Evolutionary conservation across 1,140 invertebrate species (phyloP), one percentile per base, ranked within the genome.

Genomic region (Papilio polyxenes): DNA sequence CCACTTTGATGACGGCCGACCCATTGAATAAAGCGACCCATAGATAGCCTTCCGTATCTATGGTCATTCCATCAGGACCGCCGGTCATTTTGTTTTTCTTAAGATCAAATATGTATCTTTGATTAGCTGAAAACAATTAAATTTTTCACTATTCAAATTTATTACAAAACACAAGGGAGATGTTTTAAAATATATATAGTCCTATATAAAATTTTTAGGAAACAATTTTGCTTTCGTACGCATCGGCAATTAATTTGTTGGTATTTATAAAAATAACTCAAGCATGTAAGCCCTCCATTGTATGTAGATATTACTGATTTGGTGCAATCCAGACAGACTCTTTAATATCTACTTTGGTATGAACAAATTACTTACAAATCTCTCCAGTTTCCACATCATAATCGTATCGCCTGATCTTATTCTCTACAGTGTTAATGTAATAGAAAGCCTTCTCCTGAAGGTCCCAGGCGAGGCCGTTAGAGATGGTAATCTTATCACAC

Each of bases 381-480:
- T 95, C 95, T 51, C 97, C 97, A 5, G 94, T 96, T 0, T 95
- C 92, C 2, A 96, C 94, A 86, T 98, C 95, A 86, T 96, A 98
- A 88, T 98, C 96, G 85, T 97, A 98, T 59, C 95, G 95, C 65
- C 96, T 95, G 23, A 98, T 95, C 85, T 96, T 95, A 48, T 90
- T 89, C 2, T 96, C 96, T 5, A 95, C 90, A 1, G 97, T 96
- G 88, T 98, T 97, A 11, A 97, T 97, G 88, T 97, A 98, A 89
- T 97, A 98, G 90, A 98, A 96, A 62, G 96, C 96, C 53, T 96
- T 96, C 82, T 96, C 95, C 81, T 96, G 95, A 15, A 94, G 88
- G 85, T 96, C 96, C 98, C 98, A 98, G 0, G 96, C 96, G 10
- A 98, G 91, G 0, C 98, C 98, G 89, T 98, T 98, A 40, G 97